Evolutionary conservation across 1,140 invertebrate genomes (phyloP).

Genomic region (Drosophila athabasca): DNA sequence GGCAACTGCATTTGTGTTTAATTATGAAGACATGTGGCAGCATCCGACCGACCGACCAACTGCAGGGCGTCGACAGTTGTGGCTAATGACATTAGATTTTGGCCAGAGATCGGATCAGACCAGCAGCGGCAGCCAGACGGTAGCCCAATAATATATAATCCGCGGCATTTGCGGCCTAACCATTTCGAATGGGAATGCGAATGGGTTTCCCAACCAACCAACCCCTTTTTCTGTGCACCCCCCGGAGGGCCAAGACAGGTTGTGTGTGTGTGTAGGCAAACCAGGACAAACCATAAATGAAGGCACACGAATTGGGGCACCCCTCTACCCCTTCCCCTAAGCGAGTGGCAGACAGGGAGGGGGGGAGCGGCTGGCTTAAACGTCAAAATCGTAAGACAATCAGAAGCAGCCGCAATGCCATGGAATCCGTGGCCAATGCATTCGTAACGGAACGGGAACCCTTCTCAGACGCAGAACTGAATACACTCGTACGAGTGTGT

Average conservation of each 20-base stretch:
- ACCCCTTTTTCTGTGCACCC: not conserved
- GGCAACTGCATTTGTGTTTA: constrained; percentile 66
- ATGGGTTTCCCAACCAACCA: constrained; percentile 20
- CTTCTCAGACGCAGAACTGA: constrained; percentile 29
- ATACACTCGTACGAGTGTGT: constrained; percentile 7
- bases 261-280: too few species aligned
- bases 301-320: constrained; percentile 25
- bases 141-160: constrained; percentile 70
- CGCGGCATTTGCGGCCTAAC: constrained; percentile 62
- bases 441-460: constrained; percentile 31
- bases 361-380: too few species aligned
- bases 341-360: too few species aligned
- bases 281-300: constrained; percentile 51
- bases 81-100: constrained; percentile 68
- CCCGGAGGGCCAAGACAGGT: too few species aligned
- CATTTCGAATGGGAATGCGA: constrained; percentile 36
- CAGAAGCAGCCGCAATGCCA: constrained; percentile 26
- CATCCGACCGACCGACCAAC: too few species aligned
- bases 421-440: constrained; percentile 50
- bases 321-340: not conserved
- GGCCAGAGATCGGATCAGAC: constrained; percentile 24
- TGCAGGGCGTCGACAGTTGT: constrained; percentile 66
- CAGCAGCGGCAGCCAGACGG: constrained; percentile 19
- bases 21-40: constrained; percentile 76
- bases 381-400: constrained; percentile 23